Conservation (phyloP, 2,888 invertebrate species). For the Cephalotes varians region DNA sequence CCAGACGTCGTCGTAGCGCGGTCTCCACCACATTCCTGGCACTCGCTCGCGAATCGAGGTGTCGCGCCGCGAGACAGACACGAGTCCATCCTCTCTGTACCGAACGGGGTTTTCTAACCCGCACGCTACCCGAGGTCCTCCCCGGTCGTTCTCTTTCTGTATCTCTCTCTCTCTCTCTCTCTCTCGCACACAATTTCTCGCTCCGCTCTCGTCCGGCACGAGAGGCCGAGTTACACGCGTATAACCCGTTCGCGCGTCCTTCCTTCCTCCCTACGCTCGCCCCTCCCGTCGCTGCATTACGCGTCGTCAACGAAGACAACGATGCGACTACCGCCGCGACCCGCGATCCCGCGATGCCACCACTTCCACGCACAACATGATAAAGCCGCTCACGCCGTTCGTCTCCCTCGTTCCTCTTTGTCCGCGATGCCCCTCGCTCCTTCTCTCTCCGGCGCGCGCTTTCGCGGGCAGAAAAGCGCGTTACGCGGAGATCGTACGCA, state of each 20-base stretch:
- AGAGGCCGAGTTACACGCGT: slow-evolving; percentile 63
- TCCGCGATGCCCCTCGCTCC: slow-evolving; percentile 48
- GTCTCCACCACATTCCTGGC: slow-evolving; percentile 25
- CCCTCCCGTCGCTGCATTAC: slow-evolving; percentile 62
- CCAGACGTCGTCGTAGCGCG: slow-evolving; percentile 6
- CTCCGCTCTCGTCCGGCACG: slow-evolving; percentile 60
- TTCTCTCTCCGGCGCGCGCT: slow-evolving; percentile 26
- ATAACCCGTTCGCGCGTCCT: slow-evolving; percentile 67
- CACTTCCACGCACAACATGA: slow-evolving; percentile 74
- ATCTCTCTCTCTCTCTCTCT: not conserved
- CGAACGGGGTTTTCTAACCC: slow-evolving; percentile 22
- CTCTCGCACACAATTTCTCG: slow-evolving; percentile 34
- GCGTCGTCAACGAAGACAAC: slow-evolving; percentile 60
- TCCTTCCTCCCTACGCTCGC: slow-evolving; percentile 62
- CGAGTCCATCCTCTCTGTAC: slow-evolving; percentile 25
- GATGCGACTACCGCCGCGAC: slow-evolving; percentile 65
- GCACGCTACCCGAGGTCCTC: slow-evolving; percentile 10
- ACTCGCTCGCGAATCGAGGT: slow-evolving; percentile 18
- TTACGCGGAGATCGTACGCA: slow-evolving; percentile 59
- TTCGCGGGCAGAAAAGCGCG: slow-evolving; percentile 36
- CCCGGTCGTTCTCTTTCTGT: not conserved
- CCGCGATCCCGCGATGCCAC: slow-evolving; percentile 65
- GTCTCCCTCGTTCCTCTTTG: slow-evolving; percentile 60
- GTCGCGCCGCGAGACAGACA: not conserved
- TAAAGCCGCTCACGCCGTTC: slow-evolving; percentile 61